phyloP scores from a whole-genome alignment of 2,113 vertebrate genomes.

The Galbula dea region DNA sequence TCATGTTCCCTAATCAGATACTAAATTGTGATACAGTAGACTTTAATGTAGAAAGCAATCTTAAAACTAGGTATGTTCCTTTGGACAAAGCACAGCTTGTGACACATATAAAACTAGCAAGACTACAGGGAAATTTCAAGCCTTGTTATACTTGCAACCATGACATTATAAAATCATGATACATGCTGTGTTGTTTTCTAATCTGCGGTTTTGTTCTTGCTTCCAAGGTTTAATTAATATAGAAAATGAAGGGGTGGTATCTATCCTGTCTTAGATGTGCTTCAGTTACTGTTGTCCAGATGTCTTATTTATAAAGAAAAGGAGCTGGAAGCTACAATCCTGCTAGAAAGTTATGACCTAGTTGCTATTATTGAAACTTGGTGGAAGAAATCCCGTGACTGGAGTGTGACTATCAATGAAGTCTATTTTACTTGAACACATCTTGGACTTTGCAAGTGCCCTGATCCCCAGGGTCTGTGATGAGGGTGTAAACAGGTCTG shows the following conservation, averaged over 20 bases:
- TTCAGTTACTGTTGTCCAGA: not conserved
- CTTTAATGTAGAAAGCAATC: slow-evolving; percentile 8
- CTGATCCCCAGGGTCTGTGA: not conserved
- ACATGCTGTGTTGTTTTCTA: not conserved
- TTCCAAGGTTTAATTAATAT: slow-evolving; percentile 8
- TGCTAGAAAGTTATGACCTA: not conserved
- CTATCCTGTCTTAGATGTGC: not conserved
- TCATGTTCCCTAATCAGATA: slow-evolving; percentile 24
- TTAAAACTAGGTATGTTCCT: not conserved
- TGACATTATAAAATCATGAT: not conserved
- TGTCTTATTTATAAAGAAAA: not conserved
- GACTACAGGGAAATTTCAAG: slow-evolving; percentile 39
- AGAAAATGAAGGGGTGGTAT: not conserved
- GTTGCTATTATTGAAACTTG: not conserved
- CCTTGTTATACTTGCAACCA: slow-evolving; percentile 14
- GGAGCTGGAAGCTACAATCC: not conserved
- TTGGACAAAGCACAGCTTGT: not conserved
- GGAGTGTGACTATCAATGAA: not conserved
- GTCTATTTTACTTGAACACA: not conserved
- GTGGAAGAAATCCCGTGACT: not conserved
- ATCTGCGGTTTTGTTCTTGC: not conserved
- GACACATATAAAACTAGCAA: not conserved
- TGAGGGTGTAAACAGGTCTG: not conserved
- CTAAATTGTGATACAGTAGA: not conserved
- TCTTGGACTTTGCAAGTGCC: not conserved